These are phyloP conservation scores for Spheniscus mendiculus DNA, from an alignment of 2,113 vertebrate genomes.

Conservation along the genomic window DNA sequence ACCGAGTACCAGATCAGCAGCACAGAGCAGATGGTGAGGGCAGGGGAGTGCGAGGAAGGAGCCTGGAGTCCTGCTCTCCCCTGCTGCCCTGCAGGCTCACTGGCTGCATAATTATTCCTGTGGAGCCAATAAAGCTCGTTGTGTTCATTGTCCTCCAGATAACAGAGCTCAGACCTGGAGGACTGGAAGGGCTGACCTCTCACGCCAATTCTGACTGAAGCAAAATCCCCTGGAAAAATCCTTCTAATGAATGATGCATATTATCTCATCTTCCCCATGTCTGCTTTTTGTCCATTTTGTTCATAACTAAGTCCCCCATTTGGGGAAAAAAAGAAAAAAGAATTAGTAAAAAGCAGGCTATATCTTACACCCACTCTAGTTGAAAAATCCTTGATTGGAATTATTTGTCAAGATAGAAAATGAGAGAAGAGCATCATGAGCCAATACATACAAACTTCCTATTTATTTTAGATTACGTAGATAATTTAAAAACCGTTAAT, in stretches of 20 bases:
- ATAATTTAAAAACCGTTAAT: background rate
- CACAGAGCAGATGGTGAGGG: slow-evolving; percentile 56
- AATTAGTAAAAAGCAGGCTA: background rate
- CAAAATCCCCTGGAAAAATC: background rate
- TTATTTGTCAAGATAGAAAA: background rate
- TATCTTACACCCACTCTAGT: background rate
- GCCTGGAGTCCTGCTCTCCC: background rate
- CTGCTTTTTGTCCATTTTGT: background rate
- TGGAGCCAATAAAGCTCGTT: background rate
- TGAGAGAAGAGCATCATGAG: background rate
- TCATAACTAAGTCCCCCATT: background rate
- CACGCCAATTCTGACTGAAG: background rate
- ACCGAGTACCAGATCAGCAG: background rate
- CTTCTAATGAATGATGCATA: background rate
- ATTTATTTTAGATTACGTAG: background rate
- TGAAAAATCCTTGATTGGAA: background rate
- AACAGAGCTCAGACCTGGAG: slow-evolving; percentile 5
- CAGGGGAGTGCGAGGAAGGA: background rate
- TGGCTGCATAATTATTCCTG: slow-evolving; percentile 36
- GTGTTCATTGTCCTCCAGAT: slow-evolving; percentile 34
- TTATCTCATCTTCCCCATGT: background rate
- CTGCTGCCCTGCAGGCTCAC: slow-evolving; percentile 21
- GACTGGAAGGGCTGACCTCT: slow-evolving; percentile 1
- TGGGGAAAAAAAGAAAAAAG: background rate
- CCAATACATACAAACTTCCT: background rate